Evolutionary conservation across 2,113 vertebrate genomes (phyloP), one percentile per base, ranked within the genome.

Genomic region (Nothocercus nigrocapillus): DNA sequence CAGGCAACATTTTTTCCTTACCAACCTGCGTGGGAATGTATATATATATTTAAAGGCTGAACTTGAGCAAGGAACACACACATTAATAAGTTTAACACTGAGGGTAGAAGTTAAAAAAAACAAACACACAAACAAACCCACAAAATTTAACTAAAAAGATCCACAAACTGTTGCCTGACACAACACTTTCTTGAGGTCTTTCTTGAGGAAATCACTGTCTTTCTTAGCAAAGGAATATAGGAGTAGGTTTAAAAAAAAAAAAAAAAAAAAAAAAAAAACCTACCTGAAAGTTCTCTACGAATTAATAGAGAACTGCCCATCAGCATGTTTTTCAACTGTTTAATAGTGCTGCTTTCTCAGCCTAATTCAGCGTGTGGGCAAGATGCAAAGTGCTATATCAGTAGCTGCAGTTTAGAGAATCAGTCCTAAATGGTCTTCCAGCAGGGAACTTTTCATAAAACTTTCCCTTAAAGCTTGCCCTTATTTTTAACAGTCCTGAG

Each of bases 1-100:
- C 99, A 54, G 96, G 98, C 64, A 99, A 96, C 95, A 97, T 98
- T 97, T 99, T 99, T 76, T 99, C 99, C 87, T 99, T 99, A 38
- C 99, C 98, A 88, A 99, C 98, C 99, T 99, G 82, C 70, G 80
- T 0, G 25, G 45, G 68, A 88, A 49, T 49, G 22, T 49, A 49
- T 49, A 49, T 49, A 49, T 49, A 49, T 49, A 22, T 9, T 13
- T 14, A 34, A 89, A 90, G 53, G 73, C 16, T 22, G 27, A 89
- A 70, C 28, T n/a, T 38, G 16, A 89, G 38, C 36, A 42, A 81
- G 75, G 66, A 20, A 20, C 0, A 0, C 3, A 8, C 89, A 27
- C 17, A n/a, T n/a, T 54, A 45, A 28, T 2, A 1, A 66, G 28
- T 81, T 44, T 16, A 38, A 58, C 20, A 25, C 20, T 19, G 34